Base-by-base conservation (phyloP, 2,113 vertebrate species). In the Dicentrarchus labrax region DNA sequence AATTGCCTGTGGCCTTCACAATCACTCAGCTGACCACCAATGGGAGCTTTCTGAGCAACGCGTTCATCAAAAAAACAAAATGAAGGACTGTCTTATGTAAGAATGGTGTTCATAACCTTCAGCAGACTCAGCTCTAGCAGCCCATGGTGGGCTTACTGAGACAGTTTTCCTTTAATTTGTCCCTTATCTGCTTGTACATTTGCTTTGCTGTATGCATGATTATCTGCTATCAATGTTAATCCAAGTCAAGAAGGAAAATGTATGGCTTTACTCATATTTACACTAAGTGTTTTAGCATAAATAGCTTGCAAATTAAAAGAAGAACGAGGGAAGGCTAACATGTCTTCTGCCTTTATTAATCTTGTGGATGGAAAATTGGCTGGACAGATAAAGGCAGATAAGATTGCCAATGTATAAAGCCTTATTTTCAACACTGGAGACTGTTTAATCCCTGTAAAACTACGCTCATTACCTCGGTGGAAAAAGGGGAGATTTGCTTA, bases 381-480 rank as follows among this genome's bases (percentile, higher is more conserved):
- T 73, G 54, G 69, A 79, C 81, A 84, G 78, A 88, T 88, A 70
- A 84, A 78, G 39, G 50, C 45, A 83, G 84, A 93, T 88, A 84
- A 90, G 61, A 85, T 84, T 82, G 50, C 84, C 62, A 59, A 72
- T 78, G 76, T n/a, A 83, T 36, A 47, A 91, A 76, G 70, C 72
- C 72, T 86, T 70, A 90, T 87, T 89, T 87, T 75, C 64, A 81
- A 83, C 89, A 75, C 85, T 12, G 62, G 84, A 86, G 90, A 93
- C 41, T 8, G 48, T 82, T 91, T 93, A 94, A 94, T 94, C 89
- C 86, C 80, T 86, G 87, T 90, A 90, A 92, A 91, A 92, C 87
- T 88, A 78, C 61, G 72, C 80, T 91, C 89, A 87, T 93, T 92
- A 93, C 84, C 84, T 85, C 72, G 38, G 72, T 82, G 75, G 57